Conservation (phyloP, 2,888 invertebrate genomes). For the Erebia aethiops region DNA sequence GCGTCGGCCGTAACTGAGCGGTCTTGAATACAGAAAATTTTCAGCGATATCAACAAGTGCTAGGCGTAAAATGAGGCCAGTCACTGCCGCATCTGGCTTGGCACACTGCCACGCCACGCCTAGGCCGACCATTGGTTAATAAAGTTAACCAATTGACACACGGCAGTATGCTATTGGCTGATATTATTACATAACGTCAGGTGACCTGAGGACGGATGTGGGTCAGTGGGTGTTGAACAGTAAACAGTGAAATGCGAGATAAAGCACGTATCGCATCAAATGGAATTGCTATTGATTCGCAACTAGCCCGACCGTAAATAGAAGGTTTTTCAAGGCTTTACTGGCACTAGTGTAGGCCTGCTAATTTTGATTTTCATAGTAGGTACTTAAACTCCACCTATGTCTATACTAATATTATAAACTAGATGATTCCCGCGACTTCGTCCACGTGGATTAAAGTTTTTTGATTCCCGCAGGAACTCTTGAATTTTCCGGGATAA, state of each 20-base stretch:
- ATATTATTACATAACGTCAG: slow-evolving; percentile 57
- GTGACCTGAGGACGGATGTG: slow-evolving; percentile 63
- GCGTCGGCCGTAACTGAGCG: slow-evolving; percentile 28
- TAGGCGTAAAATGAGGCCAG: slow-evolving; percentile 67
- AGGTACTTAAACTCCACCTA: too few relatives aligned
- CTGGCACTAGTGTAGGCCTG: neutral
- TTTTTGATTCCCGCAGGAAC: too few relatives aligned
- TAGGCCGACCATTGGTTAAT: slow-evolving; percentile 80
- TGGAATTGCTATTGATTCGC: slow-evolving; percentile 33
- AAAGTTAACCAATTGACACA: slow-evolving; percentile 81
- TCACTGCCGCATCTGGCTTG: slow-evolving; percentile 58
- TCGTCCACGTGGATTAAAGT: too few relatives aligned
- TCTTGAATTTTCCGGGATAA: too few relatives aligned
- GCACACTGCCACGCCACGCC: slow-evolving; percentile 81
- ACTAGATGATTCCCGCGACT: too few relatives aligned
- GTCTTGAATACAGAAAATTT: slow-evolving; percentile 46
- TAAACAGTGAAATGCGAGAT: slow-evolving; percentile 37
- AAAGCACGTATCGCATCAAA: slow-evolving; percentile 39
- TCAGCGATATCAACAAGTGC: slow-evolving; percentile 68
- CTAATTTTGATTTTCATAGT: neutral
- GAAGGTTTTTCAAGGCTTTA: slow-evolving; percentile 5
- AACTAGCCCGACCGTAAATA: neutral
- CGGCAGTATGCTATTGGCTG: slow-evolving; percentile 72
- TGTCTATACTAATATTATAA: too few relatives aligned
- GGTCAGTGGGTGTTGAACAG: slow-evolving; percentile 56